Base-by-base conservation (phyloP, 1,140 invertebrate species). In the Druon quercuslanigerum region DNA sequence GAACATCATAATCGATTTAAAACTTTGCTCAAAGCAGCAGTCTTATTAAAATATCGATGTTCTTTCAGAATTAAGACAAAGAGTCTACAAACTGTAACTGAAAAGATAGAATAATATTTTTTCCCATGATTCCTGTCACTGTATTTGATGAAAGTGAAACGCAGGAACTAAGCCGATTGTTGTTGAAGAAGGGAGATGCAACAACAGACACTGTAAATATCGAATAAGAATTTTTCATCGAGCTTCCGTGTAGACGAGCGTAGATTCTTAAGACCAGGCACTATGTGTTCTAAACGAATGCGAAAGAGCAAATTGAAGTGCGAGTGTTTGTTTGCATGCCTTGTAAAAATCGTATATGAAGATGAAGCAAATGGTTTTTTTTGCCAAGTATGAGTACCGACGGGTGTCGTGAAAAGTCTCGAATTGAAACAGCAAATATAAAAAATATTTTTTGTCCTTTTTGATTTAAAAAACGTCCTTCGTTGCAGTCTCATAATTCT, bases 41-140 rank as follows among this genome's bases (percentile, higher is more conserved):
- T 66, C 60, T 66, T 40, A 66, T 66, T 66, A n/a, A 66, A 66
- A 25, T 46, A 16, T 66, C 60, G 33, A 66, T 66, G 60, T 46
- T 40, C 25, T 66, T 66, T 13, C 33, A 66, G 40, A 60, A 33
- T 20, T 66, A 66, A 46, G 40, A 14, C 13, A 66, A 17, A 40
- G 25, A 40, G 33, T 66, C 40, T 66, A 66, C 33, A 66, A 66
- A 46, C 8, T 9, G 9, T 66, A 66, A 46, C 25, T 66, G 60
- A 66, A 66, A 57, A 57, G 19, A 57, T 57, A 57, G 56, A 57
- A 57, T 57, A 57, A 66, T 66, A 66, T 66, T 66, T 66, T 66
- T 66, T 66, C 60, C 33, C 60, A 33, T 66, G 16, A 66, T n/a
- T n/a, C 20, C 46, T 40, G 25, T 60, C 20, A 25, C 19, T 66